Evolutionary conservation across 1,140 invertebrate genomes (phyloP), one percentile per base, ranked within the genome.

Genomic region (Argopecten irradians): DNA sequence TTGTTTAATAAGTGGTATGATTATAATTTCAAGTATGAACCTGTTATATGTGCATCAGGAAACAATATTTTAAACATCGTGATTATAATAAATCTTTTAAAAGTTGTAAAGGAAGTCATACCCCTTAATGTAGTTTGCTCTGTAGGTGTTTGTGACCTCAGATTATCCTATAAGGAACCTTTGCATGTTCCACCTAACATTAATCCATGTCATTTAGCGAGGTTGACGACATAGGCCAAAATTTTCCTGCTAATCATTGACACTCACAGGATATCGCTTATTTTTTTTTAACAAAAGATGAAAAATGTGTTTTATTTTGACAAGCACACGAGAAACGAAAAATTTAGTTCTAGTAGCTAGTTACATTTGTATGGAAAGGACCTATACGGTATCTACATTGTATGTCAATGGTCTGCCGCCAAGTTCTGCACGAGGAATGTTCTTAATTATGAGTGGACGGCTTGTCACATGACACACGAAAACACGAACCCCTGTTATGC

Each of bases 111-210:
- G 55, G 55, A 71, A 71, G 55, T 71, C 55, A 71, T 5, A 28
- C 5, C 55, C n/a, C 55, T 71, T 71, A 71, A n/a, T 5, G 55
- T 28, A n/a, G 55, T 71, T 71, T 11, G 55, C 55, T 71, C 16
- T n/a, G n/a, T 71, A n/a, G 55, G 55, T n/a, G 55, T 71, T n/a
- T 71, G 14, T 71, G 55, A 71, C n/a, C 55, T 28, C 22, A 16
- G 55, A 71, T 71, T 28, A 71, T n/a, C n/a, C n/a, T 3, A 19
- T 46, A 46, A 46, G n/a, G 22, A 46, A 46, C 55, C 1, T 71
- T 71, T 71, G 55, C 55, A 71, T 71, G 55, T 71, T 71, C n/a
- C 55, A 71, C 55, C 55, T 28, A 28, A 71, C 55, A 71, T 71
- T 71, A 71, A 71, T 71, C 55, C 55, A 28, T 28, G n/a, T 71